Base-by-base conservation (phyloP, 2,888 invertebrate genomes). In the Cryptocheilus praepositus region DNA sequence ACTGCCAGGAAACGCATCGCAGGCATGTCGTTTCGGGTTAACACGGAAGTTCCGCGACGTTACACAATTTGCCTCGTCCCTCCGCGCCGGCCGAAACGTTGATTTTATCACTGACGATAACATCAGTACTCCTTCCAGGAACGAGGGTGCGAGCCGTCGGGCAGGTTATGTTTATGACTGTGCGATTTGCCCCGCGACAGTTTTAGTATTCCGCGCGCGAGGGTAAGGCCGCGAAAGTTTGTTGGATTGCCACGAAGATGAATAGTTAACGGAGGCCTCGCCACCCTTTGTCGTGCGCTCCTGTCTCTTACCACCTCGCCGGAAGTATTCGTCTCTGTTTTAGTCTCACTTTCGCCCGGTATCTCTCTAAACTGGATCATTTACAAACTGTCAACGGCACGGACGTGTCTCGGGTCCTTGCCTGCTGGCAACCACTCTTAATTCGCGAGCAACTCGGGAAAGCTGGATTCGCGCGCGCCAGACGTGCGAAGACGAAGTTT, bases 381-480 rank as follows among this genome's bases (percentile, higher is more conserved):
- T 85, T 83, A 76, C 83, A 82, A 85, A 81, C 85, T 84, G 85
- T 84, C 85, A 84, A 70, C 81, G 70, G 67, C 82, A 82, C 76
- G 75, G 60, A 67, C 61, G 49, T 46, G 56, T 53, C 36, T 7
- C 7, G 36, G 8, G 28, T 28, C 28, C 28, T 28, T 28, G 3
- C 28, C 28, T 28, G 3, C 28, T 28, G 28, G 28, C 28, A 36
- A 11, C 36, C 36, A 36, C 36, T 36, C 49, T 49, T 49, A 15
- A 22, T 43, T 1, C 49, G n/a, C 49, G 49, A 3, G n/a, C 15
- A n/a, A n/a, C n/a, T n/a, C n/a, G n/a, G n/a, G n/a, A n/a, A n/a
- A n/a, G n/a, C n/a, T n/a, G n/a, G n/a, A n/a, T n/a, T n/a, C n/a
- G n/a, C n/a, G n/a, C n/a, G n/a, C n/a, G n/a, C n/a, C n/a, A n/a